Evolutionary conservation across 2,113 vertebrate species (phyloP).

Genomic region (Genyomyrus donnyi): DNA sequence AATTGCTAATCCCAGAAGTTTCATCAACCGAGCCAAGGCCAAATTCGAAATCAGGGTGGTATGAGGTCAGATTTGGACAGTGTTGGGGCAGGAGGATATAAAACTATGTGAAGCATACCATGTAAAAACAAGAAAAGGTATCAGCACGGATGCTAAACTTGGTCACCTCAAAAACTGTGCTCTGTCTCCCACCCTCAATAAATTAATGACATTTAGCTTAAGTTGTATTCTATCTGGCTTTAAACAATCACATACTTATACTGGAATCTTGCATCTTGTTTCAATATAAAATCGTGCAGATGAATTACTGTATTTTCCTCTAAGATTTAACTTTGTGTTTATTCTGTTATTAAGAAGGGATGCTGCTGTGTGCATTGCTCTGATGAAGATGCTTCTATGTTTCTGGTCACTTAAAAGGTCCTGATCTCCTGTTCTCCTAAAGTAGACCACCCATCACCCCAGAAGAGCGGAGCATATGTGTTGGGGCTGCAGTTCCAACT

Average conservation of each 20-base stretch:
- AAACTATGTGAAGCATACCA: not conserved
- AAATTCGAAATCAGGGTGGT: not conserved
- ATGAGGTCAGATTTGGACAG: not conserved
- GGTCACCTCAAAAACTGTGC: not conserved
- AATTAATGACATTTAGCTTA: not conserved
- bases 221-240: not conserved
- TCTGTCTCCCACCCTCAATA: not conserved
- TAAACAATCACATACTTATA: not conserved
- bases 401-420: not conserved
- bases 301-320: not conserved
- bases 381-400: not conserved
- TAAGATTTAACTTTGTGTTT: not conserved
- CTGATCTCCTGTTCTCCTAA: slow-evolving; percentile 24
- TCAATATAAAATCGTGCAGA: not conserved
- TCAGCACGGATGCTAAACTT: not conserved
- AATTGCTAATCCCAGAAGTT: not conserved
- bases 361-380: not conserved
- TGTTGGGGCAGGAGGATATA: not conserved
- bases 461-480: slow-evolving; percentile 24
- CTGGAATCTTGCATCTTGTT: not conserved
- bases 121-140: not conserved
- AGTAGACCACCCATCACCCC: slow-evolving; percentile 56
- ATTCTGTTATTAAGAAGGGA: not conserved
- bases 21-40: not conserved
- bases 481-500: slow-evolving; percentile 46